Percentiles rank a stretch among this genome's conserved stretches.
Evolutionary conservation across 2,797 vertebrate species (phyloP).

Genomic region (Coregonus ussuriensis): DNA sequence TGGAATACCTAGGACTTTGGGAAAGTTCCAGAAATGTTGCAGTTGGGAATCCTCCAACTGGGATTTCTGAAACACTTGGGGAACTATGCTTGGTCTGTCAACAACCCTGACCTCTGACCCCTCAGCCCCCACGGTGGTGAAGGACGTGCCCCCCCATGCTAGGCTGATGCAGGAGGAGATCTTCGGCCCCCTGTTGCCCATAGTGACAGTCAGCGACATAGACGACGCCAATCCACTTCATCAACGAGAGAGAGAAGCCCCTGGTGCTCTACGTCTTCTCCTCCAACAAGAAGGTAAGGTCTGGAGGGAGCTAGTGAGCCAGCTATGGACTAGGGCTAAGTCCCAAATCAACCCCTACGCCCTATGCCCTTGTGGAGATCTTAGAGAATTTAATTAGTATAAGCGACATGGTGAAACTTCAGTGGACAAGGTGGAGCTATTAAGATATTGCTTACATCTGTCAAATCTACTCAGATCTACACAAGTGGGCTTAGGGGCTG

Average conservation of each 20-base stretch:
- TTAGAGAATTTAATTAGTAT: no score
- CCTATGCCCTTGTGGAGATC: background rate
- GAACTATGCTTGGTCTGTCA: background rate
- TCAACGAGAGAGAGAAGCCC: constrained; percentile 87
- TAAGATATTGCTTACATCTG: no score
- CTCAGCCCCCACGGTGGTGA: constrained; percentile 88
- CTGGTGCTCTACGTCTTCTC: constrained; percentile 91
- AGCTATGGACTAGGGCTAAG: background rate
- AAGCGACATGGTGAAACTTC: no score
- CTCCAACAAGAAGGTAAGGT: constrained; percentile 77
- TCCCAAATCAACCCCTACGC: background rate
- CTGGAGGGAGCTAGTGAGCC: background rate
- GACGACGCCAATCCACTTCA: constrained; percentile 88
- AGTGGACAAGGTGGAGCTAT: no score
- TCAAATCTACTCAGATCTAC: no score
- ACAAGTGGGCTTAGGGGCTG: no score
- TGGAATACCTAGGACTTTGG: background rate
- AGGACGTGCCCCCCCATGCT: constrained; percentile 83
- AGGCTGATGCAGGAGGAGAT: constrained; percentile 94
- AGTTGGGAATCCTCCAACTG: background rate
- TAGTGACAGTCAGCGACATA: constrained; percentile 78
- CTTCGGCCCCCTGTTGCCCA: constrained; percentile 90
- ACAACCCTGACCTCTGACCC: background rate
- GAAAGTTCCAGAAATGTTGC: background rate
- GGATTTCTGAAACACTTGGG: background rate